Evolutionary conservation across 2,113 vertebrate genomes (phyloP).

Genomic region (Python bivittatus): DNA sequence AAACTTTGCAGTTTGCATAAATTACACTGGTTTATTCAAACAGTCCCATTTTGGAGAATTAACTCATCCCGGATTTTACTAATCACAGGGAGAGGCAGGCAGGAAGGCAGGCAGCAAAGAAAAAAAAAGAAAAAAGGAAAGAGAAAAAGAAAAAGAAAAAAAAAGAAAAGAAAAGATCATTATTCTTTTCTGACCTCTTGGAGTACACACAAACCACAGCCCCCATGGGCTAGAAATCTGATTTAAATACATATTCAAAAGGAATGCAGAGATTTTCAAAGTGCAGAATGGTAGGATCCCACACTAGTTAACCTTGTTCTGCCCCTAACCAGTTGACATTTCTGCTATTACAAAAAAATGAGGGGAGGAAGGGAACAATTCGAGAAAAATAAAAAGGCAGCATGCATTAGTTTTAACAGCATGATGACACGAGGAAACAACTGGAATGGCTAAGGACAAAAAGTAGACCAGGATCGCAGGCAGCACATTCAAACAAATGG

Average conservation of each 20-base stretch:
- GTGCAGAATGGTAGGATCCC: neutral
- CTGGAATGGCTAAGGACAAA: neutral
- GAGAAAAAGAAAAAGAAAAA: too few species aligned
- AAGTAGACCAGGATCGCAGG: neutral
- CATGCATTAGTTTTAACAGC: neutral
- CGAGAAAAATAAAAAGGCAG: neutral
- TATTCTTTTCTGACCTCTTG: neutral
- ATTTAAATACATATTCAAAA: neutral
- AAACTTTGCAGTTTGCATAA: neutral
- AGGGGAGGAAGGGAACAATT: neutral
- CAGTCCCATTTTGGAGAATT: neutral
- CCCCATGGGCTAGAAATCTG: neutral
- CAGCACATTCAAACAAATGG: neutral
- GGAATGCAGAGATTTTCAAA: neutral
- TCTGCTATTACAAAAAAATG: neutral
- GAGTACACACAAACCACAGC: neutral
- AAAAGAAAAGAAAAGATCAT: too few species aligned
- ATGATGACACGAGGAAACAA: neutral
- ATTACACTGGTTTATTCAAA: neutral
- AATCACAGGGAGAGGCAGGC: neutral
- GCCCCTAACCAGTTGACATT: neutral
- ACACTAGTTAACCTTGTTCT: neutral
- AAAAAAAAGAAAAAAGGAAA: too few species aligned
- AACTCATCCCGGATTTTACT: neutral
- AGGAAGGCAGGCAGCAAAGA: too few species aligned